Conservation (phyloP, 2,888 invertebrate species). For the Aphidoletes aphidimyza region DNA sequence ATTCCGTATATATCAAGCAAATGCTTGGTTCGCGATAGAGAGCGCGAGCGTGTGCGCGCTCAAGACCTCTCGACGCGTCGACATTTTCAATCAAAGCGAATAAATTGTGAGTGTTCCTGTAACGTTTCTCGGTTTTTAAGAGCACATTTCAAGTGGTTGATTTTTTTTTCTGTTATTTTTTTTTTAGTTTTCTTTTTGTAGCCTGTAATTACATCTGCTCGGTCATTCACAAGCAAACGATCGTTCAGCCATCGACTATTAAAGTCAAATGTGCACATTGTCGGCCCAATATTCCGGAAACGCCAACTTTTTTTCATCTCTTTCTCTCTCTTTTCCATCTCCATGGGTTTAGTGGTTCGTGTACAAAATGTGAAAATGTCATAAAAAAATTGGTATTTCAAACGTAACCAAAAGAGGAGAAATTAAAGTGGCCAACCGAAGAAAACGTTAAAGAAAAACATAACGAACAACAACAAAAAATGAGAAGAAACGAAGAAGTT, state of each 20-base stretch:
- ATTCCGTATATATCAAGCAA: no score
- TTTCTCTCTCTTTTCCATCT: neutral
- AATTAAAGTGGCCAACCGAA: neutral
- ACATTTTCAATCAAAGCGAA: conserved; percentile 7
- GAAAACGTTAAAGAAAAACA: neutral
- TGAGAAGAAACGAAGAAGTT: no score
- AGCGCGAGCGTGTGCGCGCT: no score
- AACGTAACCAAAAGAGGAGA: conserved; percentile 5
- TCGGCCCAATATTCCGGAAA: conserved; percentile 30
- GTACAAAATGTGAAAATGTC: conserved; percentile 46
- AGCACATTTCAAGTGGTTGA: neutral
- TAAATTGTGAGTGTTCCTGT: neutral
- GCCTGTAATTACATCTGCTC: conserved; percentile 12
- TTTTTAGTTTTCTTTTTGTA: neutral
- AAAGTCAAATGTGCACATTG: neutral
- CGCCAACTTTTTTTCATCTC: no score
- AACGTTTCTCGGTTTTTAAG: neutral
- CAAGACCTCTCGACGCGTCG: neutral
- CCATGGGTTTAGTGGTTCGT: neutral
- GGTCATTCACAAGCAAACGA: neutral
- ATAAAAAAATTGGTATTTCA: conserved; percentile 10
- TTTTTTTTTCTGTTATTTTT: no score
- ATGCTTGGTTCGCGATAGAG: no score
- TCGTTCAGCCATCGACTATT: neutral
- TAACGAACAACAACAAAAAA: conserved; percentile 15